Percentiles rank a stretch among this genome's conserved stretches.
Evolutionary conservation across 2,797 vertebrate genomes (phyloP).

Genomic region (Pterois miles): DNA sequence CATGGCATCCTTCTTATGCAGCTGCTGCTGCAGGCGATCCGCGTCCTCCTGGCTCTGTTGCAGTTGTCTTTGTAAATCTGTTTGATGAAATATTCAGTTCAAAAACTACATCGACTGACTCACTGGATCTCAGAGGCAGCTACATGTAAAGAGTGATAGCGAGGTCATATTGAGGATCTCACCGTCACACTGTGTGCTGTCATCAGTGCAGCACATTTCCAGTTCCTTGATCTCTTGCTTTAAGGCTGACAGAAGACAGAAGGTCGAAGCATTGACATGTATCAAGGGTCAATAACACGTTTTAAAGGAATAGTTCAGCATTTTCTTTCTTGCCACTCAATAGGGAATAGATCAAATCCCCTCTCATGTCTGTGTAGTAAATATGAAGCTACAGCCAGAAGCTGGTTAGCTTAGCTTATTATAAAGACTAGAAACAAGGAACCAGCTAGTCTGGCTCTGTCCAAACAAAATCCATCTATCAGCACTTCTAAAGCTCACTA

Average conservation of each 20-base stretch:
- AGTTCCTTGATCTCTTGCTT: conserved; percentile 24
- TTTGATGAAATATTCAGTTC: conserved; percentile 10
- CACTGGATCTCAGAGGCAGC: neutral
- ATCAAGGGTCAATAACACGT: neutral
- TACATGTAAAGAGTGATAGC: neutral
- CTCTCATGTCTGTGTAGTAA: neutral
- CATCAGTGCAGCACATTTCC: conserved; percentile 18
- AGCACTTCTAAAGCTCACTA: neutral
- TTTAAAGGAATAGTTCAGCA: neutral
- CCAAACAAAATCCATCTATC: no score
- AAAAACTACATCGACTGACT: neutral
- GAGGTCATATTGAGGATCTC: neutral
- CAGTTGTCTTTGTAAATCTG: conserved; percentile 37
- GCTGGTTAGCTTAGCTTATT: neutral
- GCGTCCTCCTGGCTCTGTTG: conserved; percentile 14
- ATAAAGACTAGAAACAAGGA: neutral
- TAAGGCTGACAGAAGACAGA: conserved; percentile 46
- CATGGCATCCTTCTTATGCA: neutral
- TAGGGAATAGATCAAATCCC: neutral
- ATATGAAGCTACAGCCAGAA: neutral
- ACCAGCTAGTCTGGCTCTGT: neutral
- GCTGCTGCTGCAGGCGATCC: neutral
- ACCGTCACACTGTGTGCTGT: conserved; percentile 33
- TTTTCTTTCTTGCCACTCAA: neutral
- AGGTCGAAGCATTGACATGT: neutral